These are phyloP conservation scores for Argynnis bischoffii DNA, from an alignment of 2,888 invertebrate species.

Conservation along the genomic window DNA sequence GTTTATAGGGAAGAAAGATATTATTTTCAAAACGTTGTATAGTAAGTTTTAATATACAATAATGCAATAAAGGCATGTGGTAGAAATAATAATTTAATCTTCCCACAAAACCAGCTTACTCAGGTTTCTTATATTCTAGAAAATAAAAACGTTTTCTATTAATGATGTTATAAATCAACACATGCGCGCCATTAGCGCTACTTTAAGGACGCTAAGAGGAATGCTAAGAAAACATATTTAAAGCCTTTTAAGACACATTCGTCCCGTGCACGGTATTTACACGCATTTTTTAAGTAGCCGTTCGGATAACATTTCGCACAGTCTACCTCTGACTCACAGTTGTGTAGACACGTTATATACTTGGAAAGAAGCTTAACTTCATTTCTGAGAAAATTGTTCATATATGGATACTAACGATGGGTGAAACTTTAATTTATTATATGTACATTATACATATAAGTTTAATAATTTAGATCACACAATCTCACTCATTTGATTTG, in stretches of 20 bases:
- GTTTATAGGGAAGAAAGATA: not conserved
- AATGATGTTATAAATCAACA: conserved; percentile 27
- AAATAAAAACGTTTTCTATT: conserved; percentile 3
- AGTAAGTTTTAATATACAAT: too few species aligned
- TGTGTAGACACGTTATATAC: conserved; percentile 26
- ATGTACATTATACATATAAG: not conserved
- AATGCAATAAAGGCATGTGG: too few species aligned
- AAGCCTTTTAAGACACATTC: conserved; percentile 32
- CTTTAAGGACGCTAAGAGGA: conserved; percentile 27
- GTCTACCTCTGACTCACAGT: conserved; percentile 26
- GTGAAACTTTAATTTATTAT: not conserved
- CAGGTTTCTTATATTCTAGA: not conserved
- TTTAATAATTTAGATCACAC: too few species aligned
- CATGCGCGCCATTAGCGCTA: conserved; percentile 23
- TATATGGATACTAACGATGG: not conserved
- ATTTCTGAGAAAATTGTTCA: conserved; percentile 7
- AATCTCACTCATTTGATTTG: too few species aligned
- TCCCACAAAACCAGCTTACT: not conserved
- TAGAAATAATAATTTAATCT: too few species aligned
- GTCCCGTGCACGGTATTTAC: conserved; percentile 31
- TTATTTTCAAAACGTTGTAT: too few species aligned
- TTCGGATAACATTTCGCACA: conserved; percentile 17
- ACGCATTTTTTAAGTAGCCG: conserved; percentile 24
- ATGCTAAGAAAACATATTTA: conserved; percentile 23
- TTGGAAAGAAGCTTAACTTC: conserved; percentile 11